Conservation (phyloP, 2,113 vertebrate species). For the Gadus macrocephalus region DNA sequence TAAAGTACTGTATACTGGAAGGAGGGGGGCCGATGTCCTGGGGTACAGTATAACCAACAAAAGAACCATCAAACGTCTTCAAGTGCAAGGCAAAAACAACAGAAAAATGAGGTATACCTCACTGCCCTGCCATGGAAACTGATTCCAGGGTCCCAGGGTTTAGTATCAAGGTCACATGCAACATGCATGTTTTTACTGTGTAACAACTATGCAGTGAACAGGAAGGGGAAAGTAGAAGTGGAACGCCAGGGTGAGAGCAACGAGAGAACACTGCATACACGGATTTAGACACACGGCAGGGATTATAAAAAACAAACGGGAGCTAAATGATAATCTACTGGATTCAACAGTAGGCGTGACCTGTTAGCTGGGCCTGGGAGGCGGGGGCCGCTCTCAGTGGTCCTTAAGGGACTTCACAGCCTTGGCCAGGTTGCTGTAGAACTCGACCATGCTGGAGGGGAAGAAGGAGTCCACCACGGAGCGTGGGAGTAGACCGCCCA, state of each 20-base stretch:
- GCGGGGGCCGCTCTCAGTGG: constrained; percentile 31
- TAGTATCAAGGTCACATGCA: constrained; percentile 40
- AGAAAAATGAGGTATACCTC: constrained; percentile 31
- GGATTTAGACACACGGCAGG: constrained; percentile 15
- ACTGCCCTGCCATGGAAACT: constrained; percentile 3
- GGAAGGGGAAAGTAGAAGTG: not conserved
- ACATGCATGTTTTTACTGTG: constrained; percentile 46
- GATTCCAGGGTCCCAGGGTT: constrained; percentile 22
- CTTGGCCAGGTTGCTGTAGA: constrained; percentile 85
- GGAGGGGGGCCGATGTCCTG: constrained; percentile 15
- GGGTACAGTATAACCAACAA: constrained; percentile 12
- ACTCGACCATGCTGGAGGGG: constrained; percentile 83
- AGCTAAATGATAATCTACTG: too few relatives aligned
- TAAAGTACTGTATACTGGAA: too few relatives aligned
- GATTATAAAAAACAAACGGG: constrained; percentile 8
- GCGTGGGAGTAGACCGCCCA: constrained; percentile 85
- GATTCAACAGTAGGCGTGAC: not conserved
- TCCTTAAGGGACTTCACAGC: constrained; percentile 74
- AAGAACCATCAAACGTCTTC: constrained; percentile 22
- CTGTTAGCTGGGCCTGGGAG: not conserved
- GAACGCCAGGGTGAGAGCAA: constrained; percentile 1
- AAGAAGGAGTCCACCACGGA: constrained; percentile 93
- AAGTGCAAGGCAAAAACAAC: constrained; percentile 31
- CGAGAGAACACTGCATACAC: constrained; percentile 2
- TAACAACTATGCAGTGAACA: constrained; percentile 1